These are phyloP conservation scores for Cyclura pinguis DNA, from an alignment of 2,797 vertebrate species.

Conservation along the genomic window DNA sequence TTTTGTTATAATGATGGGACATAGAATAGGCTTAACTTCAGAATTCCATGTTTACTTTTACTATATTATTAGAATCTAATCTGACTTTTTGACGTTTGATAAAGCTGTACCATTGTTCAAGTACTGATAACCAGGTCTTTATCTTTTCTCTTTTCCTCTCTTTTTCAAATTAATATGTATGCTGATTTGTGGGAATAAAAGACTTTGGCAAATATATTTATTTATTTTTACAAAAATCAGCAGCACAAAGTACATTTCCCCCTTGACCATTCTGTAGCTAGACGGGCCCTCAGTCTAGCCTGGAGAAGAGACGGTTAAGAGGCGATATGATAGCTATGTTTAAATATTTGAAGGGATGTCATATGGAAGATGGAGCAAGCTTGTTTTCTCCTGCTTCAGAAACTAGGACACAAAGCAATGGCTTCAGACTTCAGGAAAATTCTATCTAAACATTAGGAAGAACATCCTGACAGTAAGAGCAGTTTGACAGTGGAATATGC, in stretches of 20 bases:
- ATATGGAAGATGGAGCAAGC: too few relatives aligned
- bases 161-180: conserved; percentile 44
- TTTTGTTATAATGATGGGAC: conserved; percentile 46
- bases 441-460: too few relatives aligned
- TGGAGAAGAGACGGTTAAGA: too few relatives aligned
- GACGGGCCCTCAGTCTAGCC: neutral
- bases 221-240: too few relatives aligned
- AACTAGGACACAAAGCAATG: too few relatives aligned
- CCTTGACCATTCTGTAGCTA: neutral
- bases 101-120: conserved; percentile 63
- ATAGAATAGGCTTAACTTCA: conserved; percentile 49
- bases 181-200: conserved; percentile 43
- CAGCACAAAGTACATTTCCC: too few relatives aligned
- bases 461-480: too few relatives aligned
- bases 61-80: conserved; percentile 57
- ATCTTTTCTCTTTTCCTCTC: conserved; percentile 30
- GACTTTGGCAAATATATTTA: neutral
- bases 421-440: too few relatives aligned
- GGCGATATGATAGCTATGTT: too few relatives aligned
- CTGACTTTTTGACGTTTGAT: conserved; percentile 63
- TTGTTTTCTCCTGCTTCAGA: too few relatives aligned
- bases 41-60: conserved; percentile 49
- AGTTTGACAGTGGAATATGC: too few relatives aligned
- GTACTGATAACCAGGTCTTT: conserved; percentile 41
- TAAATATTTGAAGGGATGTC: too few relatives aligned